Base-by-base conservation (phyloP, 2,888 invertebrate genomes). In the Seira ritae region DNA sequence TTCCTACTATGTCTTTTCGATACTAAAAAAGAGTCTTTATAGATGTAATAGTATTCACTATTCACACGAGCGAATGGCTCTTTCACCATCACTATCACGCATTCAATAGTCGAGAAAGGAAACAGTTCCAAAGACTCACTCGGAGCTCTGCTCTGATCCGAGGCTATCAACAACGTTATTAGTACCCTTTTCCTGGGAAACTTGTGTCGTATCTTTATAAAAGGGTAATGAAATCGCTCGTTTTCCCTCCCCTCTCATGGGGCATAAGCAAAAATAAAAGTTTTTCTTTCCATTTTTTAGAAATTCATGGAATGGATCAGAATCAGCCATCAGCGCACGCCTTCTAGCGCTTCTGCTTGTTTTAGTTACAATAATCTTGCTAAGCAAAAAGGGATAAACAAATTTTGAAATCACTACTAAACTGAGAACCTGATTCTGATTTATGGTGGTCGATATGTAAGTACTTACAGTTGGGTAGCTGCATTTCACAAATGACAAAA, bases 131-230 rank as follows among this genome's bases (percentile, higher is more conserved):
- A 10, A 60, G 60, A 60, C 60, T n/a, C n/a, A n/a, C n/a, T n/a
- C n/a, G n/a, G n/a, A n/a, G n/a, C 42, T 42, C 42, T 42, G 6
- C 42, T 42, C 60, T 60, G 60, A 60, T 60, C 60, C 60, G 60
- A 4, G n/a, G 60, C 60, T 60, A 60, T 60, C 60, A n/a, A n/a
- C 17, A 60, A 60, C 60, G 60, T 60, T 60, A 60, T 60, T 60
- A 60, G 60, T 60, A 17, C 60, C 3, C 60, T 60, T 60, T n/a
- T 60, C 60, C 15, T 42, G 42, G 12, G n/a, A 60, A 60, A 60
- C 60, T 60, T 60, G 4, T 60, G 60, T 60, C 60, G 60, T 17
- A 17, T 60, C 60, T 60, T 10, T 60, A 60, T 60, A 60, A 60
- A 60, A 60, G n/a, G 60, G 60, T 60, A 60, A 60, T 60, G 60